phyloP scores from a whole-genome alignment of 2,888 invertebrate species.

The Anoncus sp. region DNA sequence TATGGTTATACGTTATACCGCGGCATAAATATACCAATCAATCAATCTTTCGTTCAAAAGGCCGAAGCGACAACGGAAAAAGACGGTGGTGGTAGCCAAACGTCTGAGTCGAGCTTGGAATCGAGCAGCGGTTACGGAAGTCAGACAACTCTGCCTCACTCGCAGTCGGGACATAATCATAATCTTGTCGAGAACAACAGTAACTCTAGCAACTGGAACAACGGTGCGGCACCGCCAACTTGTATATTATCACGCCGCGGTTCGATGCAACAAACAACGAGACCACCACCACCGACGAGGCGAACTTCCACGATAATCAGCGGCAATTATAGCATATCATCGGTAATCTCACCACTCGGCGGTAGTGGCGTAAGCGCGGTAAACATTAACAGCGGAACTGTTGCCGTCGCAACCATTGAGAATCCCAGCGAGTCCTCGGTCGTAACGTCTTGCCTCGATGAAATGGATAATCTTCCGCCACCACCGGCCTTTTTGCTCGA shows the following conservation, averaged over 20 bases:
- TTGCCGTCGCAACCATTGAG: conserved; percentile 28
- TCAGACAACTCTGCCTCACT: conserved; percentile 88
- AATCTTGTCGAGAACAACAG: conserved; percentile 66
- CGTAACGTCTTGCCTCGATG: conserved; percentile 74
- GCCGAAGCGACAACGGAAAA: conserved; percentile 78
- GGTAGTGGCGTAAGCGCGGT: conserved; percentile 36
- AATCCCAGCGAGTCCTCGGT: conserved; percentile 47
- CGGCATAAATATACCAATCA: no score
- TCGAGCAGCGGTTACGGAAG: conserved; percentile 92
- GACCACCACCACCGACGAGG: conserved; percentile 90
- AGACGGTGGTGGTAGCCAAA: conserved; percentile 77
- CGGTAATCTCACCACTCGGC: conserved; percentile 30
- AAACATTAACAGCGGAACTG: conserved; percentile 22
- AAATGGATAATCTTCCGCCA: conserved; percentile 88
- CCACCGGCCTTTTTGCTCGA: conserved; percentile 92
- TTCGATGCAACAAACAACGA: conserved; percentile 86
- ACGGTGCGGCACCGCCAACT: conserved; percentile 70
- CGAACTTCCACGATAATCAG: conserved; percentile 89
- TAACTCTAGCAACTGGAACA: conserved; percentile 73
- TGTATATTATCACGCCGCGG: conserved; percentile 84
- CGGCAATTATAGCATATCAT: conserved; percentile 82
- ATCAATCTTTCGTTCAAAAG: conserved; percentile 67
- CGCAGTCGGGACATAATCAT: conserved; percentile 78
- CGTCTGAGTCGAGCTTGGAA: conserved; percentile 89
- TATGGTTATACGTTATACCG: no score